Evolutionary conservation across 2,797 vertebrate species (phyloP).

Genomic region (Melanotaenia parkinsoni): DNA sequence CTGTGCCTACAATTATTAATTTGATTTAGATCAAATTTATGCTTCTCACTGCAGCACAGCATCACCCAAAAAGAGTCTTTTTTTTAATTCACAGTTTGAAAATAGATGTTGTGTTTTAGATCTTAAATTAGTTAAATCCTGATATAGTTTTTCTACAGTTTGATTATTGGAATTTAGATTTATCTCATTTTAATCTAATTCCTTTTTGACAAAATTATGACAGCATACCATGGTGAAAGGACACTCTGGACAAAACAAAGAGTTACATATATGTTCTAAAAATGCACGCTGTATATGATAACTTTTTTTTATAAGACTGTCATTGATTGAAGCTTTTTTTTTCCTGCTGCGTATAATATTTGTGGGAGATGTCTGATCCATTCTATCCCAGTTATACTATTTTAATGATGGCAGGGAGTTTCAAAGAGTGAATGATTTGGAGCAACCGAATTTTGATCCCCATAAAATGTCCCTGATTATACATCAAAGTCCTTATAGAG

Average conservation of each 20-base stretch:
- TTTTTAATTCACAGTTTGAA: too few relatives aligned
- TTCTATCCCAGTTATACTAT: conserved; percentile 33
- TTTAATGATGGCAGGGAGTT: conserved; percentile 54
- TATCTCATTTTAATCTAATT: background rate
- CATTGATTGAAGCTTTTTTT: background rate
- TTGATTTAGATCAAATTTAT: too few relatives aligned
- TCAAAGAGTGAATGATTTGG: conserved; percentile 53
- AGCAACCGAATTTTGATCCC: conserved; percentile 49
- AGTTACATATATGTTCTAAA: too few relatives aligned
- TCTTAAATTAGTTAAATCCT: too few relatives aligned
- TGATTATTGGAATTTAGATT: background rate
- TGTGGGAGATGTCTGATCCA: conserved; percentile 31
- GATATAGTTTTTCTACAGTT: too few relatives aligned
- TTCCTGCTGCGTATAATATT: conserved; percentile 23
- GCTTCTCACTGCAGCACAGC: too few relatives aligned
- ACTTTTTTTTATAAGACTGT: background rate
- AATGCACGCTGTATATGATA: too few relatives aligned
- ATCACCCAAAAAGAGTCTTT: too few relatives aligned
- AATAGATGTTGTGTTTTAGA: too few relatives aligned
- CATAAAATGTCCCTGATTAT: conserved; percentile 61
- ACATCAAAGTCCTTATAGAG: conserved; percentile 65
- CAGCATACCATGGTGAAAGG: too few relatives aligned
- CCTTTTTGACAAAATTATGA: background rate
- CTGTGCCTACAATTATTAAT: too few relatives aligned
- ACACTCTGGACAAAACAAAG: too few relatives aligned